Evolutionary conservation across 2,113 vertebrate species (phyloP), one percentile per base, ranked within the genome.

Genomic region (Corythornis cristatus): DNA sequence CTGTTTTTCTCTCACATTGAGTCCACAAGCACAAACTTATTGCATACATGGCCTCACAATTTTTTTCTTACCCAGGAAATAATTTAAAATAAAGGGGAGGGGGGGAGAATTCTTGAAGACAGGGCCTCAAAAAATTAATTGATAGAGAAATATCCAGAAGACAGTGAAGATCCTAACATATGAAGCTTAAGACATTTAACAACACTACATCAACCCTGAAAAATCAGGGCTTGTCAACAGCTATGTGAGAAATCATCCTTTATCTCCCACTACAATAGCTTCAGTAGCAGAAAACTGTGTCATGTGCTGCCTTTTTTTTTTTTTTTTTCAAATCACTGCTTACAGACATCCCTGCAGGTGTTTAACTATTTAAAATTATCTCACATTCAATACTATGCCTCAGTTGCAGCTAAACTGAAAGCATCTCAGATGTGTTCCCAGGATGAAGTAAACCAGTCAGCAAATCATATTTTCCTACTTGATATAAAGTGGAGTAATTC

Each of bases 361-460:
- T 72, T 95, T 48, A 79, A 72, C 78, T 83, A 57, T 21, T 88
- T 75, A 58, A 76, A 89, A 93, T 72, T 68, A 73, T 62, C n/a
- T 61, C 46, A 37, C 45, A 43, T 83, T 89, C 57, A 45, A 68
- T 83, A 65, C 20, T 40, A 53, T 19, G 35, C 31, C 40, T 82
- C 48, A 14, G 53, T 65, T 65, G 43, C 46, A 83, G 48, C 64
- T 56, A 58, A 19, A 25, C 72, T 71, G 43, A 92, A 45, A 16
- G 7, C 12, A 50, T 29, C 71, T 82, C 70, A 82, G 12, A 35
- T 48, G 23, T 61, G 46, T 62, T 65, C n/a, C 54, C 33, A 58
- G n/a, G n/a, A 79, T 72, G 28, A 75, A 75, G 48, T 4, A 83
- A 74, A 48, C 2, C 29, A 64, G 29, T 53, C 45, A 25, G 62